Conservation (phyloP, 2,113 vertebrate species). For the Melospiza georgiana region DNA sequence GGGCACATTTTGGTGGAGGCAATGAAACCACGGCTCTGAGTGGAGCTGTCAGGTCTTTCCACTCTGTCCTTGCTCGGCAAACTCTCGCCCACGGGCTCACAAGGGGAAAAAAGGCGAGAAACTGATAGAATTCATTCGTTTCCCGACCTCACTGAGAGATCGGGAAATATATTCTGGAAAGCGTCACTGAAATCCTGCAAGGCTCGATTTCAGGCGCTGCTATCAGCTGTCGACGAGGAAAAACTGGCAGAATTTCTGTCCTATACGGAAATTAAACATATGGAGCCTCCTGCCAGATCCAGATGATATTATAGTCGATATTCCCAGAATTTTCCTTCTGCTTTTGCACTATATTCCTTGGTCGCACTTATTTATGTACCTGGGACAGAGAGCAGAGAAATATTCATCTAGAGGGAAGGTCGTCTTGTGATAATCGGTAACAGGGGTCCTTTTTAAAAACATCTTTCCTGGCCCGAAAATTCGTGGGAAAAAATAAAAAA, state of each 20-base stretch:
- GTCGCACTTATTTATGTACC: neutral
- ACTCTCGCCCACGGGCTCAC: neutral
- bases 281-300: neutral
- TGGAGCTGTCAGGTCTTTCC: neutral
- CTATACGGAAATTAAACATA: neutral
- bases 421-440: neutral
- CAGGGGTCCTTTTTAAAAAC: neutral
- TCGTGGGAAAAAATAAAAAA: neutral
- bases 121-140: neutral
- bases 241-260: neutral
- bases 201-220: neutral
- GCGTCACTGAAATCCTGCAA: neutral
- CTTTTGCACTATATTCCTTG: neutral
- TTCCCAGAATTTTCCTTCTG: neutral
- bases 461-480: neutral
- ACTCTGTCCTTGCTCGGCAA: neutral
- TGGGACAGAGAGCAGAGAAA: neutral
- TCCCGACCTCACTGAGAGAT: neutral
- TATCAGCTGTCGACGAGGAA: neutral
- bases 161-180: neutral
- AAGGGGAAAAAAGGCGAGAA: neutral
- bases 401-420: neutral
- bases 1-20: neutral
- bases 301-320: neutral
- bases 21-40: neutral